Evolutionary conservation across 2,113 vertebrate species (phyloP).

Genomic region (Coreoperca whiteheadi): DNA sequence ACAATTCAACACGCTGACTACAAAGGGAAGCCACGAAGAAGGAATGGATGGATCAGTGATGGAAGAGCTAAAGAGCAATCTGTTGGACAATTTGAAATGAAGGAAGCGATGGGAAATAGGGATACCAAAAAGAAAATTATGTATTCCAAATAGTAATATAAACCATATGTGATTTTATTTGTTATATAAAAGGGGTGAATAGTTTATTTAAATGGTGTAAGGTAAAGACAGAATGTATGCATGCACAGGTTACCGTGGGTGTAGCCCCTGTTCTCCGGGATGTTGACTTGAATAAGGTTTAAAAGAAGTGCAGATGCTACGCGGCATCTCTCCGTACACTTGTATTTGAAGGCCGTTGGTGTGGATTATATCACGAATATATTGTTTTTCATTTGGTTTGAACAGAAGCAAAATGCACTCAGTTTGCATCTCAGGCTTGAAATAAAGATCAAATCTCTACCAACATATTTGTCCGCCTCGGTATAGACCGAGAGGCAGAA

Average conservation of each 20-base stretch:
- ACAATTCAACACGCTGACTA: neutral
- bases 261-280: neutral
- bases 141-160: slow-evolving; percentile 16
- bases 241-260: neutral
- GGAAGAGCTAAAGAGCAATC: neutral
- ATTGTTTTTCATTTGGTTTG: neutral
- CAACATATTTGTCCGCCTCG: neutral
- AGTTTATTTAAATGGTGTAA: neutral
- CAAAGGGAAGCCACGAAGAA: neutral
- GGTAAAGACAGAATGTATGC: neutral
- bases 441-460: neutral
- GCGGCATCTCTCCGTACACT: neutral
- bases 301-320: neutral
- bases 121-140: neutral
- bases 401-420: neutral
- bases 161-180: neutral
- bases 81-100: neutral
- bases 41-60: neutral
- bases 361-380: neutral
- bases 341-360: neutral
- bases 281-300: neutral
- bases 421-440: neutral
- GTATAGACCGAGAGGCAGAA: neutral
- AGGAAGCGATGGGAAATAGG: neutral
- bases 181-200: neutral